These are phyloP conservation scores for Oostethus manadensis DNA, from an alignment of 2,113 vertebrate species.

Conservation along the genomic window DNA sequence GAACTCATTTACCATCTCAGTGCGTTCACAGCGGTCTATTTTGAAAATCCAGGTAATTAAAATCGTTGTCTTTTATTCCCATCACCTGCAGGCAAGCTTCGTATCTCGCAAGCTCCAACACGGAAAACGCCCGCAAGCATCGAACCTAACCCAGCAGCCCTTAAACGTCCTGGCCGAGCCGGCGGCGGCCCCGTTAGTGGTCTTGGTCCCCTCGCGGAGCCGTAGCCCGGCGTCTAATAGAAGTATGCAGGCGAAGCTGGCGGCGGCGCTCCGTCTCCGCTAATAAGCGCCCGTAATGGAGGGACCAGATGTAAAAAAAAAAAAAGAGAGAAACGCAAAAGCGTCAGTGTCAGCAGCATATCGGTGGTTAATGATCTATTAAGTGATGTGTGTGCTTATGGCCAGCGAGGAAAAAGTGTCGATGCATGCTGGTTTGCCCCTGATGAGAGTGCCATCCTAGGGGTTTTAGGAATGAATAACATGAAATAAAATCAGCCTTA, in stretches of 20 bases:
- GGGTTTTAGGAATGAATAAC: conserved; percentile 84
- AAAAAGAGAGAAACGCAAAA: conserved; percentile 49
- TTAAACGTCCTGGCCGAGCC: conserved; percentile 52
- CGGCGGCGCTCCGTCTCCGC: conserved; percentile 61
- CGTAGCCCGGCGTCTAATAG: conserved; percentile 57
- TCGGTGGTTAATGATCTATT: conserved; percentile 89
- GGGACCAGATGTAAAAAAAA: conserved; percentile 60
- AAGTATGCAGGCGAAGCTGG: conserved; percentile 48
- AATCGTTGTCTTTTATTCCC: conserved; percentile 13
- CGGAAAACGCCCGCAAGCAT: conserved; percentile 36
- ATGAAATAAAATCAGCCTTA: conserved; percentile 74
- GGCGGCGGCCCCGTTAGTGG: conserved; percentile 57
- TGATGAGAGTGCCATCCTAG: conserved; percentile 82
- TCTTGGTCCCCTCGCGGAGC: conserved; percentile 61
- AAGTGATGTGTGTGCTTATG: conserved; percentile 78
- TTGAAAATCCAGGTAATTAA: conserved; percentile 1
- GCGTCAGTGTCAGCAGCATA: conserved; percentile 77
- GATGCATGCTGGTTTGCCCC: conserved; percentile 78
- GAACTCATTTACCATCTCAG: not conserved
- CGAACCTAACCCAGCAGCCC: conserved; percentile 25
- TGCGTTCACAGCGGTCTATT: not conserved
- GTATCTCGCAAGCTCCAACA: conserved; percentile 33
- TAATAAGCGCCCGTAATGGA: conserved; percentile 74
- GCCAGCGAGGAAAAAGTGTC: conserved; percentile 80
- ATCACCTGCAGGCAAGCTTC: conserved; percentile 23